Conservation (phyloP, 1,140 invertebrate species). For the Archivesica marissinica region DNA sequence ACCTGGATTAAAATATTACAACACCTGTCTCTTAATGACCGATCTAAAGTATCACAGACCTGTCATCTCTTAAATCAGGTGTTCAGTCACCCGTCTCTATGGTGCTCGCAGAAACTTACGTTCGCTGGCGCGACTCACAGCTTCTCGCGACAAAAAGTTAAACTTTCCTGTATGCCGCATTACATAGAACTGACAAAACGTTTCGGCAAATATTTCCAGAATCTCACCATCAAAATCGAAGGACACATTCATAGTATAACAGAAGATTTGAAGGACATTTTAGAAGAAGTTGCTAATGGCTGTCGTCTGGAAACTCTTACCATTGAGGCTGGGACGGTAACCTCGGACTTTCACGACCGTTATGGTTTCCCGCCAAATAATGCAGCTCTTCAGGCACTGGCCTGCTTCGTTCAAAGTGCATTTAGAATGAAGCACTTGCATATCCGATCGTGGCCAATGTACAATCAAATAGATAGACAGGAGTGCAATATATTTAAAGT, state of each 20-base stretch:
- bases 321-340: constrained; percentile 64
- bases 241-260: constrained; percentile 65
- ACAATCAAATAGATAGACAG: constrained; percentile 34
- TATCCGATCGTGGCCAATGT: constrained; percentile 71
- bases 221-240: constrained; percentile 62
- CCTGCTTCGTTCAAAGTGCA: constrained; percentile 64
- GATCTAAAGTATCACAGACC: constrained; percentile 55
- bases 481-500: constrained; percentile 56
- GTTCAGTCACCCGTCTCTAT: constrained; percentile 71
- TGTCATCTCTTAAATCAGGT: constrained; percentile 60
- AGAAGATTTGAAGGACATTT: constrained; percentile 36
- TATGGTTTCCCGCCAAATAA: constrained; percentile 58
- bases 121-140: constrained; percentile 61
- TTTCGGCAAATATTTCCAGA: constrained; percentile 68
- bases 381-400: constrained; percentile 51
- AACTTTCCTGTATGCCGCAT: constrained; percentile 21
- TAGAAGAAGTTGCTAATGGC: constrained; percentile 46
- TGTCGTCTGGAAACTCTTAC: constrained; percentile 69
- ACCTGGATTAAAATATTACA: constrained; percentile 67
- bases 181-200: constrained; percentile 57
- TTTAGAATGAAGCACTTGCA: constrained; percentile 64
- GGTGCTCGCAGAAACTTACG: constrained; percentile 60
- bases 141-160: constrained; percentile 42
- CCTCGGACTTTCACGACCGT: constrained; percentile 52
- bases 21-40: constrained; percentile 61